Evolutionary conservation across 2,888 invertebrate species (phyloP).

Genomic region (Aspidiotus destructor): DNA sequence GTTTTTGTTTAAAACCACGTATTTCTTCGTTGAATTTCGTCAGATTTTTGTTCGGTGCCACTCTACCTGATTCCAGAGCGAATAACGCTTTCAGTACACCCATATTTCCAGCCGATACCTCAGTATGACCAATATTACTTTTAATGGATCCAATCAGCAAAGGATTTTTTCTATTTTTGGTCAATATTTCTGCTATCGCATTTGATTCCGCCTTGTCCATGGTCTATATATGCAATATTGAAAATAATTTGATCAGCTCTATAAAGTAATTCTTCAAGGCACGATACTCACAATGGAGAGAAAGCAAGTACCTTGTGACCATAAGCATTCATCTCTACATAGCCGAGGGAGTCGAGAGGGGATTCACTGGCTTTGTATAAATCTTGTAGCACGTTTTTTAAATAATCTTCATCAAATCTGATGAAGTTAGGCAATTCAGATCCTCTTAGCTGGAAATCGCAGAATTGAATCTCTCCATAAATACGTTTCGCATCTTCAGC

Average conservation of each 20-base stretch:
- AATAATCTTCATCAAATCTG: conserved; percentile 9
- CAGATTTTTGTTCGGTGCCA: conserved; percentile 36
- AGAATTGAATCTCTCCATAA: conserved; percentile 41
- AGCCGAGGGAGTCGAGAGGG: conserved; percentile 4
- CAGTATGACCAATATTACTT: conserved; percentile 53
- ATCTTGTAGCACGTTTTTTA: conserved; percentile 22
- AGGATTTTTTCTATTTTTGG: conserved; percentile 39
- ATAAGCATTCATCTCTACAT: conserved; percentile 36
- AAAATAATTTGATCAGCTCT: neutral
- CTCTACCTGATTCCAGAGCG: conserved; percentile 37
- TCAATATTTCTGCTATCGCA: conserved; percentile 31
- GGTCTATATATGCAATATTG: conserved; percentile 15
- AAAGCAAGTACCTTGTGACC: neutral
- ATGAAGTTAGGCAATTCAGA: neutral
- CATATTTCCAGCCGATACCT: conserved; percentile 44
- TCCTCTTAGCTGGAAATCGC: neutral
- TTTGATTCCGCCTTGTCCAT: conserved; percentile 35
- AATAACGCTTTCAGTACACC: conserved; percentile 44
- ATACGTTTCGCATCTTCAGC: conserved; percentile 42
- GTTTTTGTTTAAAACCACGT: neutral
- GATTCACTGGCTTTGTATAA: no score
- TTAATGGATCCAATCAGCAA: conserved; percentile 51
- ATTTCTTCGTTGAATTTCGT: conserved; percentile 1
- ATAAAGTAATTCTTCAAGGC: no score
- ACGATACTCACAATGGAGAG: no score